Base-by-base conservation (phyloP, 2,113 vertebrate species). In the Tenebrosternarchus preto region DNA sequence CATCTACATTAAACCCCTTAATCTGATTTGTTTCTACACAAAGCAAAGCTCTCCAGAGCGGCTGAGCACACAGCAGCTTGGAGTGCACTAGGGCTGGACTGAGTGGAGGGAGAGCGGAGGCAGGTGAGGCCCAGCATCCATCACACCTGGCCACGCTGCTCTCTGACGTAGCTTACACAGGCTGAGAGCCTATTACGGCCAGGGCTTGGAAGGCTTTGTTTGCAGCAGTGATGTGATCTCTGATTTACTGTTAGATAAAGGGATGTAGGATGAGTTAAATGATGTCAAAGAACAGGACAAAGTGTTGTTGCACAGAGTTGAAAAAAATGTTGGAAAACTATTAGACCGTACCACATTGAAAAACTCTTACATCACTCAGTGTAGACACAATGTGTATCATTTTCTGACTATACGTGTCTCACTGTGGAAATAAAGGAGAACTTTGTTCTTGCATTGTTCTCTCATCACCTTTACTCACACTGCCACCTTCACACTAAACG, bases 381-480 rank as follows among this genome's bases (percentile, higher is more conserved):
- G n/a, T n/a, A n/a, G 67, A 76, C 56, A 67, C 29, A 57, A 25
- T 59, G 50, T 63, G 36, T 59, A 80, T n/a, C 77, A 76, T 66
- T 85, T 80, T 80, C 64, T 69, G 82, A 82, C 80, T 77, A 80
- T 80, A 82, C 53, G 82, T 27, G 76, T 50, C 60, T 50, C 66
- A 46, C 20, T 6, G 33, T 66, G 50, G 33, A 76, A 31, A 63
- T 76, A 33, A 71, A 70, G 77, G 72, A 29, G 43, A 63, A 57
- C 31, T 76, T 17, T 66, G 20, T 29, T 76, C 29, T 43, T 66
- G 24, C 60, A 59, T 59, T 78, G 74, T 57, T 66, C 60, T 80
- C 46, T 80, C 71, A 22, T 33, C 59, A 73, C 39, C 46, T 75
- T 80, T 24, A 60, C 67, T 25, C 33, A 29, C 73, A 27, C 20